Base-by-base conservation (phyloP, 2,113 vertebrate species). In the Macroglossus sobrinus region DNA sequence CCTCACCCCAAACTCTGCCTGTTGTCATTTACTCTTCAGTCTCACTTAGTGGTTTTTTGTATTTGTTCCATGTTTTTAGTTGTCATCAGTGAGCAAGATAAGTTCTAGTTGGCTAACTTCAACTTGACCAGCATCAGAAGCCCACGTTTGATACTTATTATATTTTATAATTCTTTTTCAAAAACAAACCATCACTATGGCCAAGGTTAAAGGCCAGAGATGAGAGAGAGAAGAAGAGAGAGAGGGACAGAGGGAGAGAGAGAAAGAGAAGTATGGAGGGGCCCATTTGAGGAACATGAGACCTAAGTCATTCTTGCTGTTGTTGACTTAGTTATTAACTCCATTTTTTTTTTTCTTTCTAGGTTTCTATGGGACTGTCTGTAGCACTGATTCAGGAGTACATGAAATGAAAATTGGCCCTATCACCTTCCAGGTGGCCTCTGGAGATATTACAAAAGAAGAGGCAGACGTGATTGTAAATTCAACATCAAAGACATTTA, bases 401-500 rank as follows among this genome's bases (percentile, higher is more conserved):
- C 63, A 98, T 55, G 98, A 99, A 97, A 99, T 99, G 63, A 98
- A 96, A 91, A 97, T 99, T 96, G 99, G 99, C 95, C 95, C 97
- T 2, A 97, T 99, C 89, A 96, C 64, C 3, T 88, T 99, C 38
- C 98, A 99, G 94, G 96, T 99, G 94, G 74, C 98, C 16, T 97
- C 87, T 2, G 99, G 99, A 95, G 99, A 99, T 90, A 99, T 99
- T 96, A 99, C 99, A 26, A 98, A 98, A 91, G 99, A 99, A 96
- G 97, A 97, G 0, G 98, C 97, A 64, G 99, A 99, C 69, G 98
- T 99, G 95, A 99, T 99, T 76, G 99, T 99, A 66, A 99, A 99
- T 96, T 98, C 99, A 91, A 95, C 99, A 84, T 98, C 99, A 95
- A 0, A 94, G 0, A 28, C 35, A 0, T 99, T 99, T 95, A 89